Evolutionary conservation across 2,797 vertebrate genomes (phyloP).

Genomic region (Aphelocoma californica): DNA sequence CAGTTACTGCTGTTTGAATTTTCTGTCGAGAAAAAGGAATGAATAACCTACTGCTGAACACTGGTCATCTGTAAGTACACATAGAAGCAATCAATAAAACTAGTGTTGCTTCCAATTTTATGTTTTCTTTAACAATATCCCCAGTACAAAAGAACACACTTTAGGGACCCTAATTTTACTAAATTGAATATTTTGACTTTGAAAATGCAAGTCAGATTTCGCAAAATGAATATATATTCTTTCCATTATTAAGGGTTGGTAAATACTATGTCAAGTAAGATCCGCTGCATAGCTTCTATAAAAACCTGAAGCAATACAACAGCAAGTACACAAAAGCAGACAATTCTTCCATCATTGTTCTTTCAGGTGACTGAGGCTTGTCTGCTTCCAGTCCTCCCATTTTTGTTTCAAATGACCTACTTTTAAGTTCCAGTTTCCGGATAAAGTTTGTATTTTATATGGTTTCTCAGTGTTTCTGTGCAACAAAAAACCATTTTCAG

Average conservation of each 20-base stretch:
- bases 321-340: background rate
- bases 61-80: background rate
- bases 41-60: background rate
- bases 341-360: conserved; percentile 1
- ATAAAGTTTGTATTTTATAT: background rate
- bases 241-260: background rate
- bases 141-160: background rate
- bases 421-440: background rate
- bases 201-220: background rate
- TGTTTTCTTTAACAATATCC: background rate
- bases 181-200: background rate
- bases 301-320: background rate
- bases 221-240: background rate
- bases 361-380: background rate
- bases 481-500: conserved; percentile 2
- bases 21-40: background rate
- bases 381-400: background rate
- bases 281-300: background rate
- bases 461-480: background rate
- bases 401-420: conserved; percentile 1
- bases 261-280: conserved; percentile 8
- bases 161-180: background rate
- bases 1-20: background rate
- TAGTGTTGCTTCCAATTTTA: background rate
- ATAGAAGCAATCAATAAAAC: background rate